These are phyloP conservation scores for Rhagonycha lutea DNA, from an alignment of 2,888 invertebrate species.

Conservation along the genomic window DNA sequence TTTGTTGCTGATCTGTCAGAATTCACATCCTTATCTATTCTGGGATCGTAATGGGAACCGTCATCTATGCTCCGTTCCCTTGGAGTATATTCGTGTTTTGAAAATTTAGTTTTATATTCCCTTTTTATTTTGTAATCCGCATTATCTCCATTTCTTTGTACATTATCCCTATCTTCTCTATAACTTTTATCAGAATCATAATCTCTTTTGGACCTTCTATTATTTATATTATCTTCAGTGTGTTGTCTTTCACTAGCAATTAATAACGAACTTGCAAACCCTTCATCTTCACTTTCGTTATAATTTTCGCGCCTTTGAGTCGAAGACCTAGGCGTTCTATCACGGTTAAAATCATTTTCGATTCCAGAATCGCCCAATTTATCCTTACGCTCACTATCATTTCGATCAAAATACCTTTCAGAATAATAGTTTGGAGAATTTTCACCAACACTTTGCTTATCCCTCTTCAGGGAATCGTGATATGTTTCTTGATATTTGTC, in stretches of 20 bases:
- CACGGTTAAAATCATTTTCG: conserved; percentile 78
- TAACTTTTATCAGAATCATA: conserved; percentile 42
- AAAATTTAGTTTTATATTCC: conserved; percentile 54
- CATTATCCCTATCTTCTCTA: conserved; percentile 43
- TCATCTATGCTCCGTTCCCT: conserved; percentile 68
- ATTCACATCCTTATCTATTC: conserved; percentile 61
- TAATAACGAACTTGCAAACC: conserved; percentile 69
- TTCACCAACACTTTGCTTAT: conserved; percentile 57
- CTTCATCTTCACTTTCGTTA: conserved; percentile 73
- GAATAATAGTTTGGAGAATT: conserved; percentile 47
- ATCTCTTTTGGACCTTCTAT: conserved; percentile 37
- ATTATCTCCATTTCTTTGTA: conserved; percentile 49
- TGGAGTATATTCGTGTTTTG: conserved; percentile 60
- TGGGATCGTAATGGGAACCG: conserved; percentile 68
- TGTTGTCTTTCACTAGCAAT: conserved; percentile 76
- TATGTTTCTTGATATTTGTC: conserved; percentile 48
- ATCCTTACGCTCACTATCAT: conserved; percentile 61
- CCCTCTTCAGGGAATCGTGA: conserved; percentile 66
- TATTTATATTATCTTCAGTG: conserved; percentile 65
- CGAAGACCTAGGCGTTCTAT: conserved; percentile 47
- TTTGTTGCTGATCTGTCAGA: conserved; percentile 50
- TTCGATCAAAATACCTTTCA: conserved; percentile 55
- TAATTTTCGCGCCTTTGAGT: conserved; percentile 44
- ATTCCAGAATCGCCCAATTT: conserved; percentile 78
- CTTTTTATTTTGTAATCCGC: conserved; percentile 58